A percentile compares a stretch with the other conserved stretches of the same genome.
phyloP scores from a whole-genome alignment of 2,888 invertebrate species.

The Brachylomia viminalis region DNA sequence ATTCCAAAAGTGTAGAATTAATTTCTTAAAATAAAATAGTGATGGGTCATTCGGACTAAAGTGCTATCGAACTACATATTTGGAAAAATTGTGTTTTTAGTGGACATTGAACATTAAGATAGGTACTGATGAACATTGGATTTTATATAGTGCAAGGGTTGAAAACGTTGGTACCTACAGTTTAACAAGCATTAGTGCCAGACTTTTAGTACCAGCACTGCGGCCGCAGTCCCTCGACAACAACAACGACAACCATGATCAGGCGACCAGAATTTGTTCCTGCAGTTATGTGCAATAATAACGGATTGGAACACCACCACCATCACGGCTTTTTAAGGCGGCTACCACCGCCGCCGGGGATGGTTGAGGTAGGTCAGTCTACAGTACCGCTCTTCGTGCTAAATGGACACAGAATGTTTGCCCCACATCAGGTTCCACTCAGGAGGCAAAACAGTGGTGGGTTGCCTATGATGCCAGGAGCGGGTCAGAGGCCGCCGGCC shows the following conservation, averaged over 20 bases:
- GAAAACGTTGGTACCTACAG: neutral
- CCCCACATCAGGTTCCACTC: neutral
- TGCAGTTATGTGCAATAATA: neutral
- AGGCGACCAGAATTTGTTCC: neutral
- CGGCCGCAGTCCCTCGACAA: neutral
- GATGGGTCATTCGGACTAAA: neutral
- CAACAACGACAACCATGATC: no score
- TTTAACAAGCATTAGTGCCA: neutral
- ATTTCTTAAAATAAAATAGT: slow-evolving; percentile 12
- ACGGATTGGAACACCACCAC: neutral
- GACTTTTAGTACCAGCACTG: neutral
- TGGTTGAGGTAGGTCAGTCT: neutral
- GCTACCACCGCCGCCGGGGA: neutral
- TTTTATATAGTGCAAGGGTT: neutral
- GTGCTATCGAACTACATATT: neutral
- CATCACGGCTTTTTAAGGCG: neutral
- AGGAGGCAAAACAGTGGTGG: neutral
- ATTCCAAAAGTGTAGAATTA: neutral
- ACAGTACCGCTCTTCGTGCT: neutral
- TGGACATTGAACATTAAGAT: neutral
- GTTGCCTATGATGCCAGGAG: neutral
- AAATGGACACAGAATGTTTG: no score
- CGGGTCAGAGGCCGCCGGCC: neutral
- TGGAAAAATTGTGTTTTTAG: no score
- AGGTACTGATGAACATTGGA: neutral